Evolutionary conservation across 2,888 invertebrate species (phyloP).

Genomic region (Drosophila putrida): DNA sequence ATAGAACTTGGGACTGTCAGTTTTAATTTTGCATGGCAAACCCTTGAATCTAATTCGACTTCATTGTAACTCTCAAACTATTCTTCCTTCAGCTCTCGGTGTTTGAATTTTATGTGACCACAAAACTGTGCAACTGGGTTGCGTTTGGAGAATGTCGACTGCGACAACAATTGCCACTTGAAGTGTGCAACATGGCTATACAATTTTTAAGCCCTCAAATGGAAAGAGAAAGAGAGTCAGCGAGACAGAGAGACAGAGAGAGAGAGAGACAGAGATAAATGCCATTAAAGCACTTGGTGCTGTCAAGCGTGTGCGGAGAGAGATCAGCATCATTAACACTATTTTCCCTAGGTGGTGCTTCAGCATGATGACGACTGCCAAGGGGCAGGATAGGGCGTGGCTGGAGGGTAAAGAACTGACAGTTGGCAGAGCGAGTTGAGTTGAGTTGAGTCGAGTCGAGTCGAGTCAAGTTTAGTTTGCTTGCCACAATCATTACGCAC

Average conservation of each 20-base stretch:
- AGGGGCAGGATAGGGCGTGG: background rate
- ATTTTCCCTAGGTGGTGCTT: slow-evolving; percentile 77
- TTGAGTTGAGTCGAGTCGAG: slow-evolving; percentile 26
- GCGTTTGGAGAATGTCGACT: slow-evolving; percentile 9
- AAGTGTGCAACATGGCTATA: slow-evolving; percentile 59
- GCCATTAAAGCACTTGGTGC: slow-evolving; percentile 68
- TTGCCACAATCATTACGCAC: slow-evolving; percentile 76
- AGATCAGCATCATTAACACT: slow-evolving; percentile 81
- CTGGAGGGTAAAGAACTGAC: slow-evolving; percentile 5
- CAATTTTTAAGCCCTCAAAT: slow-evolving; percentile 55
- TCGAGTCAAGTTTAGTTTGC: slow-evolving; percentile 60
- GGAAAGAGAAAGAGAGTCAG: slow-evolving; percentile 1
- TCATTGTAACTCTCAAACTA: slow-evolving; percentile 1
- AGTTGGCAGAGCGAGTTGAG: slow-evolving; percentile 28
- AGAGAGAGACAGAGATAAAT: slow-evolving; percentile 21
- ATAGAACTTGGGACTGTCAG: background rate
- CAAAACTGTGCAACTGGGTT: slow-evolving; percentile 33
- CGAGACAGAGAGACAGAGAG: background rate
- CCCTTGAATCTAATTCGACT: background rate
- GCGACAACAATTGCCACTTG: slow-evolving; percentile 61
- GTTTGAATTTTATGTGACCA: slow-evolving; percentile 46
- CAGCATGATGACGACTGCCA: slow-evolving; percentile 54
- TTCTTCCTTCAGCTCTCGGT: background rate
- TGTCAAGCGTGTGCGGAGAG: slow-evolving; percentile 61
- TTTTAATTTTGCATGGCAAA: slow-evolving; percentile 8